Evolutionary conservation across 2,888 invertebrate genomes (phyloP), one percentile per base, ranked within the genome.

Genomic region (Pecten maximus): DNA sequence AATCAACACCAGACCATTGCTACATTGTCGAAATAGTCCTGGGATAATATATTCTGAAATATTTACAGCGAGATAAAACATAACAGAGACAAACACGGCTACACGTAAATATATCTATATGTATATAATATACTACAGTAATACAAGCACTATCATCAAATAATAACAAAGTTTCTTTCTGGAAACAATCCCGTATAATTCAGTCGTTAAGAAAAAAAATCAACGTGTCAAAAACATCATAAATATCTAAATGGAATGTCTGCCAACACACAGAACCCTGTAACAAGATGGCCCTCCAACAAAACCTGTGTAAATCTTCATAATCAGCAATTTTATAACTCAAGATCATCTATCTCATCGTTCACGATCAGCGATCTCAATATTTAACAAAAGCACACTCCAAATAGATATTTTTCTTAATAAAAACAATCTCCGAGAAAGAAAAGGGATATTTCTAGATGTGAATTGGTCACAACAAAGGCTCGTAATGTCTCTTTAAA

Each of bases 231-330:
- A 74, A 74, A 74, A 74, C 74, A 74, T 74, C 74, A 74, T 74
- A 74, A 74, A 74, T 60, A 74, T 74, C 74, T 74, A 74, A 60
- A 74, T 74, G 74, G 74, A 74, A 74, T 74, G 74, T 74, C 74
- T 74, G 74, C 28, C 74, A 74, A 74, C 35, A 35, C 74, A 74
- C 50, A 19, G 74, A 74, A 74, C 23, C 28, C 74, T 74, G 74
- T 74, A 74, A 74, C 74, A 74, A 74, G 23, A 23, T 74, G 35
- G 28, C 35, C 74, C 74, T 28, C 28, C 28, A 74, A 35, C 74
- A 35, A 35, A 60, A 60, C 60, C 19, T 23, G 8, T 44, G 12
- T 12, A 44, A 44, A 23, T 23, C 23, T 60, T 23, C n/a, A 60
- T 60, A 6, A 16, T n/a, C 60, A 60, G 23, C n/a, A 8, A 60